phyloP scores from a whole-genome alignment of 2,113 vertebrate genomes.

The Menura novaehollandiae region DNA sequence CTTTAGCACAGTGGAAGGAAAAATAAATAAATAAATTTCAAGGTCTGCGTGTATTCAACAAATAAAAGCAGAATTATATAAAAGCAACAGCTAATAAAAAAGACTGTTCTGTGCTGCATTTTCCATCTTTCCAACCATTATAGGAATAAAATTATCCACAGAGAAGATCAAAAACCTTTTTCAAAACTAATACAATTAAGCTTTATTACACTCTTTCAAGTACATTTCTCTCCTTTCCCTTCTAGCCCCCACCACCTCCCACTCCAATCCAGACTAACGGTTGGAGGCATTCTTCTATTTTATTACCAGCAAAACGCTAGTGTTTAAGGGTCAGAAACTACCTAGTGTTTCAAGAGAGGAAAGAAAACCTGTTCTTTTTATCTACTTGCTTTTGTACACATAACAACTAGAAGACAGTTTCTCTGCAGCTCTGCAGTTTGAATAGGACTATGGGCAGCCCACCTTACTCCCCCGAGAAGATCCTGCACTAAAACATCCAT shows the following conservation, averaged over 20 bases:
- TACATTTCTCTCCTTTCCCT: constrained; percentile 49
- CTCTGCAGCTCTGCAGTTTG: neutral
- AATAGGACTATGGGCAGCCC: neutral
- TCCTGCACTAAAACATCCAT: neutral
- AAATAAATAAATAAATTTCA: constrained; percentile 65
- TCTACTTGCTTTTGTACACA: neutral
- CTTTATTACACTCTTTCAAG: constrained; percentile 64
- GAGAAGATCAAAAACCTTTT: constrained; percentile 70
- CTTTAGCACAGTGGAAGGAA: constrained; percentile 13
- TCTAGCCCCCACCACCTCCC: neutral
- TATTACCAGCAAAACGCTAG: constrained; percentile 48
- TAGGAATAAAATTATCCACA: constrained; percentile 69
- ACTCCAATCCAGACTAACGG: constrained; percentile 1
- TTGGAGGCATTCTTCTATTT: constrained; percentile 41
- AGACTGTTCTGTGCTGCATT: constrained; percentile 55
- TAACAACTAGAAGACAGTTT: neutral
- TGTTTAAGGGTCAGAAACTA: constrained; percentile 60
- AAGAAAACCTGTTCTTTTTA: constrained; percentile 30
- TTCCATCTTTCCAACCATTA: constrained; percentile 68
- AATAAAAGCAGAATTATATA: constrained; percentile 69
- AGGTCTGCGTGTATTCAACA: constrained; percentile 65
- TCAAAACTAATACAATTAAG: constrained; percentile 74
- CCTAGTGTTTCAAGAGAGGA: constrained; percentile 5
- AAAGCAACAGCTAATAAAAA: constrained; percentile 74
- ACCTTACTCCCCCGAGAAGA: neutral